Percentiles rank a stretch among this genome's conserved stretches.
These are phyloP conservation scores for Uropetala carovei DNA, from an alignment of 2,888 invertebrate species.

Conservation along the genomic window DNA sequence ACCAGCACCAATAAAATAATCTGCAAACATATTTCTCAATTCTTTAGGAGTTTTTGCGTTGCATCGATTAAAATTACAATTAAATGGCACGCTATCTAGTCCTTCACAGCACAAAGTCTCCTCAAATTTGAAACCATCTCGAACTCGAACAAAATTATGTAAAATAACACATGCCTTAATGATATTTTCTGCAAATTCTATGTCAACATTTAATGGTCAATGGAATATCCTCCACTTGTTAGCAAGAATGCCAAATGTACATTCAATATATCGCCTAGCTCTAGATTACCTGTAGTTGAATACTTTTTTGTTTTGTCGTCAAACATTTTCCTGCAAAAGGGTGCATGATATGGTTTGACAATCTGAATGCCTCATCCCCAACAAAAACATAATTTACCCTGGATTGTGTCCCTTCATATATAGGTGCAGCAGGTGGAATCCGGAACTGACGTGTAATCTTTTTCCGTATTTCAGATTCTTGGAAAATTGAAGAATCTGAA, in stretches of 20 bases:
- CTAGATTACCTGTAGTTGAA: slow-evolving; percentile 67
- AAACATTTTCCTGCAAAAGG: slow-evolving; percentile 69
- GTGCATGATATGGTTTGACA: slow-evolving; percentile 68
- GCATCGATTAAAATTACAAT: no score
- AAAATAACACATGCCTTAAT: slow-evolving; percentile 63
- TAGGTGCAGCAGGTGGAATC: no score
- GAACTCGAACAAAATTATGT: no score
- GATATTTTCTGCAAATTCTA: slow-evolving; percentile 51
- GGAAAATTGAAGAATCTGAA: slow-evolving; percentile 70
- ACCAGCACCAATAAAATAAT: no score
- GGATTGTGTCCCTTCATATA: no score
- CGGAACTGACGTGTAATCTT: no score
- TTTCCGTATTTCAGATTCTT: slow-evolving; percentile 45
- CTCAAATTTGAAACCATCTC: no score
- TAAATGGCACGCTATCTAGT: no score
- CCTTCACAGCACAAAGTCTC: no score
- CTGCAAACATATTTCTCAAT: no score
- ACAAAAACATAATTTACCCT: slow-evolving; percentile 67
- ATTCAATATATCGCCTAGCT: slow-evolving; percentile 67
- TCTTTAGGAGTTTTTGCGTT: no score
- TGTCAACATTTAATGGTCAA: not conserved
- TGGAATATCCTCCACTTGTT: slow-evolving; percentile 70
- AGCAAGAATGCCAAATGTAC: slow-evolving; percentile 70
- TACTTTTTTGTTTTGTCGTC: slow-evolving; percentile 68
- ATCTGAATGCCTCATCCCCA: slow-evolving; percentile 71